A percentile compares a stretch with the other conserved stretches of the same genome.
Conservation (phyloP, 2,888 invertebrate genomes). For the Muscina levida region DNA sequence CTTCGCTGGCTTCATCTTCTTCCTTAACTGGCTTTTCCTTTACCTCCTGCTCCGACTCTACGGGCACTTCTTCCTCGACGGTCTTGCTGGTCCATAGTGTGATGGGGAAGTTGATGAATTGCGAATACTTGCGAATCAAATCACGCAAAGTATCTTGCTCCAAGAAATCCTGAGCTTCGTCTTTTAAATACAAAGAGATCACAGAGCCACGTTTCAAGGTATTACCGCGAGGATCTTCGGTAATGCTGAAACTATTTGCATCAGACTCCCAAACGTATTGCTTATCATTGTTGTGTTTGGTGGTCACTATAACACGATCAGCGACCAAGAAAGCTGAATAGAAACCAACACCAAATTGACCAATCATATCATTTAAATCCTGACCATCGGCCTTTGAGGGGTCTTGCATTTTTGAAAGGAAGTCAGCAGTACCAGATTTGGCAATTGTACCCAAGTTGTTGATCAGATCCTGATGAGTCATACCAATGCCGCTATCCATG, state of each 20-base stretch:
- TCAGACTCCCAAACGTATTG: constrained; percentile 99
- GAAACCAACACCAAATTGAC: constrained; percentile 99
- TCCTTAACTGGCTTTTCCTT: constrained; percentile 81
- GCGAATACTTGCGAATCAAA: constrained; percentile 98
- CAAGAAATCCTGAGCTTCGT: constrained; percentile 97
- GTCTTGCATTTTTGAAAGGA: constrained; percentile 94
- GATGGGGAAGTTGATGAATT: constrained; percentile 99
- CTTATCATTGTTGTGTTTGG: constrained; percentile 95
- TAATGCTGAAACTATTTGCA: constrained; percentile 92
- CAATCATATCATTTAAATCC: constrained; percentile 98
- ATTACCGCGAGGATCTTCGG: constrained; percentile 95
- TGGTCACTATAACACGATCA: constrained; percentile 96
- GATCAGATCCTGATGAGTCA: constrained; percentile 96
- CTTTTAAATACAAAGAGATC: constrained; percentile 93
- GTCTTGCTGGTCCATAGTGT: constrained; percentile 92
- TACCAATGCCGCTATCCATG: constrained; percentile 98
- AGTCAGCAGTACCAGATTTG: constrained; percentile 98
- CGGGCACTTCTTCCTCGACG: constrained; percentile 87
- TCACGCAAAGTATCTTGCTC: constrained; percentile 94
- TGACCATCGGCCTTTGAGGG: constrained; percentile 80
- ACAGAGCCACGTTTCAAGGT: constrained; percentile 94
- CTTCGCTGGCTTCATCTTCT: constrained; percentile 80
- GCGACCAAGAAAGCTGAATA: constrained; percentile 99
- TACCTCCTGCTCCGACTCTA: constrained; percentile 82
- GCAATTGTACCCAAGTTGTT: constrained; percentile 99